These are phyloP conservation scores for Carollia perspicillata DNA, from an alignment of 2,113 vertebrate species.

Conservation along the genomic window DNA sequence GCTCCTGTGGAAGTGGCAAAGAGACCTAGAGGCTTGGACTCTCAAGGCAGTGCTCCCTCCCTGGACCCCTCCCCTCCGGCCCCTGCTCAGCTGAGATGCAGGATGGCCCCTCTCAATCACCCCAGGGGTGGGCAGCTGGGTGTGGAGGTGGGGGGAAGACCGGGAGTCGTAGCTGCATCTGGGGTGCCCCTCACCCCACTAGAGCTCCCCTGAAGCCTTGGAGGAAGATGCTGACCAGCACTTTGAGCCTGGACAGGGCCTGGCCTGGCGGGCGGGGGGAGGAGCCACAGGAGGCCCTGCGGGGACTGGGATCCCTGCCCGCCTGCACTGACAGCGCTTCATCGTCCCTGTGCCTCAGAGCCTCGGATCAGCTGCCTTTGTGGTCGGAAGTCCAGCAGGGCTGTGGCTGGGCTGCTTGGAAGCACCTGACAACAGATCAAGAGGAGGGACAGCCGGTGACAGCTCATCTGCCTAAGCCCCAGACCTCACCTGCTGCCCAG, in stretches of 20 bases:
- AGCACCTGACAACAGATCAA: neutral
- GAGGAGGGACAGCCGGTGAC: neutral
- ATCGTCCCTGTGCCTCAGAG: conserved; percentile 27
- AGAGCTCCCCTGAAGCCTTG: neutral
- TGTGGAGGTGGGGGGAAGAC: neutral
- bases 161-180: neutral
- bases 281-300: neutral
- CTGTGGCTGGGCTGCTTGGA: neutral
- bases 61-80: rapidly evolving
- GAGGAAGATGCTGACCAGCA: neutral
- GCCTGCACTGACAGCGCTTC: conserved; percentile 4
- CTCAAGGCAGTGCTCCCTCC: neutral
- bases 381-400: neutral
- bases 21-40: neutral
- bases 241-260: neutral
- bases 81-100: neutral
- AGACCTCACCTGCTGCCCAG: conserved; percentile 13
- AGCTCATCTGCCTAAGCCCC: neutral
- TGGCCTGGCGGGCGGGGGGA: neutral
- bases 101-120: neutral
- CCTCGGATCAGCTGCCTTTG: neutral
- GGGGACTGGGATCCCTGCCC: neutral
- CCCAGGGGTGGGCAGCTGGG: neutral
- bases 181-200: neutral
- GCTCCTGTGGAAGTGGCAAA: neutral